Percentiles rank a stretch among this genome's conserved stretches.
These are phyloP conservation scores for Heteractis magnifica DNA, from an alignment of 92 coral and sea anemone species.

Conservation along the genomic window DNA sequence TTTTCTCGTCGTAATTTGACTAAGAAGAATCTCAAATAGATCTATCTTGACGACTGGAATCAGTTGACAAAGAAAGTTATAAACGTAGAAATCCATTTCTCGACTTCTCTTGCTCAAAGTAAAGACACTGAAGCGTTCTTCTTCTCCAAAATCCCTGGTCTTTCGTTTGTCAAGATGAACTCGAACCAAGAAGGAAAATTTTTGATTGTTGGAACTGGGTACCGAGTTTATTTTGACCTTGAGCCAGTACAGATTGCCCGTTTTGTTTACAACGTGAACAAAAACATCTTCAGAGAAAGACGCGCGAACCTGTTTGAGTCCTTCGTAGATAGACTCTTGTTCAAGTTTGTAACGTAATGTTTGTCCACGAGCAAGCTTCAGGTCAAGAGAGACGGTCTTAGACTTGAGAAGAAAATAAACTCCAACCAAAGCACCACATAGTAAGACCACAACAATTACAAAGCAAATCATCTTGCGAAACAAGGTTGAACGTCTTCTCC, in stretches of 20 bases:
- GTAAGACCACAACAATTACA: constrained; percentile 2
- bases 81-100: constrained; percentile 47
- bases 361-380: constrained; percentile 48
- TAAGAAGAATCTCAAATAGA: constrained; percentile 57
- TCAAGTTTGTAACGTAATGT: constrained; percentile 39
- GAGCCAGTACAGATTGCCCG: constrained; percentile 55
- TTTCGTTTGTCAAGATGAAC: constrained; percentile 31
- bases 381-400: constrained; percentile 36
- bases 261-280: constrained; percentile 54
- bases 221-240: constrained; percentile 23
- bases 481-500: constrained; percentile 15
- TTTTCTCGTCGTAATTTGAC: constrained; percentile 45
- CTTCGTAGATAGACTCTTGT: constrained; percentile 44
- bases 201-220: background rate
- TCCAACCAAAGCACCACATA: constrained; percentile 1
- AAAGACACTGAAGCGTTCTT: constrained; percentile 18
- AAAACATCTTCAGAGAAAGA: constrained; percentile 33
- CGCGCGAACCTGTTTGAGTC: constrained; percentile 22
- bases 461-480: constrained; percentile 34
- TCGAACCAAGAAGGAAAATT: constrained; percentile 35
- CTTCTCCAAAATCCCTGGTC: constrained; percentile 15
- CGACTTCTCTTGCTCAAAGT: constrained; percentile 31
- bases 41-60: constrained; percentile 58
- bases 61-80: constrained; percentile 51
- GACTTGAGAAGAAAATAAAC: constrained; percentile 25